Percentiles rank a stretch among this genome's conserved stretches.
phyloP scores from a whole-genome alignment of 2,113 vertebrate species.

The Bufo gargarizans region DNA sequence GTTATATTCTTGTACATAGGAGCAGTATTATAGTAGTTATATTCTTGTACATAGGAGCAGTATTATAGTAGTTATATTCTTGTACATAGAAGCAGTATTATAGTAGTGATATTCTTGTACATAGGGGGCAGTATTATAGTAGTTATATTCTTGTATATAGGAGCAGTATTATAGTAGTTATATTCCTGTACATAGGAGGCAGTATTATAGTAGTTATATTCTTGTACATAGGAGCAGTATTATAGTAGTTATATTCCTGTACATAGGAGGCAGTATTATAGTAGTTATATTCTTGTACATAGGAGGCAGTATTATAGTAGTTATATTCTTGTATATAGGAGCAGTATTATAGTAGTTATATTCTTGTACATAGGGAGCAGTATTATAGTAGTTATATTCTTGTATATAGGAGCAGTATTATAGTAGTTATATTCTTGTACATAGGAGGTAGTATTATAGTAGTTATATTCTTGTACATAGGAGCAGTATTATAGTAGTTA shows the following conservation, averaged over 20 bases:
- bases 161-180: background rate
- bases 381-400: conserved; percentile 6
- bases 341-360: conserved; percentile 2
- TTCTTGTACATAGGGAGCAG: background rate
- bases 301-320: background rate
- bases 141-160: background rate
- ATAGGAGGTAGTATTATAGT: background rate
- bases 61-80: conserved; percentile 11
- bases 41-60: background rate
- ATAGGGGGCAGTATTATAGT: background rate
- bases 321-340: background rate
- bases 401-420: background rate
- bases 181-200: background rate
- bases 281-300: background rate
- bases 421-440: conserved; percentile 13
- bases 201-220: background rate
- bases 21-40: conserved; percentile 5
- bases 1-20: background rate
- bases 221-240: background rate
- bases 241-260: conserved; percentile 10
- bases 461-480: background rate
- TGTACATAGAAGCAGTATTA: background rate
- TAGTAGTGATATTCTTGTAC: conserved; percentile 2
- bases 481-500: background rate
- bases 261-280: background rate